phyloP scores from a whole-genome alignment of 2,888 invertebrate species.

The Subacronicta megacephala region DNA sequence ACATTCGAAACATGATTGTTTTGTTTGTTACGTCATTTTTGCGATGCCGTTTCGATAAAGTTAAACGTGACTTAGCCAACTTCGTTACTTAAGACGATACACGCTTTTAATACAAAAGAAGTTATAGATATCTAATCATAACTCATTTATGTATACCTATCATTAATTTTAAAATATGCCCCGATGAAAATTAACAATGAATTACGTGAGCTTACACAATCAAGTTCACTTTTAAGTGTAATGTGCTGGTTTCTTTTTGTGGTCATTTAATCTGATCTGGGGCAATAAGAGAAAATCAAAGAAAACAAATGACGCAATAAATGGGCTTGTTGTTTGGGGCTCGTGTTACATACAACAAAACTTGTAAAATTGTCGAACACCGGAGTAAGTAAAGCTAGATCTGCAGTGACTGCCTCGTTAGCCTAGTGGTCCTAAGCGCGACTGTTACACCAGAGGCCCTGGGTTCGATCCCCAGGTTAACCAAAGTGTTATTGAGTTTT shows the following conservation, averaged over 20 bases:
- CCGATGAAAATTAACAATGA: slow-evolving; percentile 70
- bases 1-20: slow-evolving; percentile 62
- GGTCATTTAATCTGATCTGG: too few species aligned
- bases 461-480: too few species aligned
- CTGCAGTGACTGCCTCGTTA: too few species aligned
- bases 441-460: too few species aligned
- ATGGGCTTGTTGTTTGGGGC: too few species aligned
- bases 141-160: slow-evolving; percentile 78
- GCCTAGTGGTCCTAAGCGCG: too few species aligned
- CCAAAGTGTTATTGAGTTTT: too few species aligned
- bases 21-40: slow-evolving; percentile 74
- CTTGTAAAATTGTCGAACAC: too few species aligned
- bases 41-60: slow-evolving; percentile 77
- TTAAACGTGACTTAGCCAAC: slow-evolving; percentile 83
- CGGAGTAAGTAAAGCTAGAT: too few species aligned
- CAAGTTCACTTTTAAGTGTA: slow-evolving; percentile 13
- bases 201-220: slow-evolving; percentile 33
- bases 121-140: slow-evolving; percentile 75
- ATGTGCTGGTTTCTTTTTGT: neutral
- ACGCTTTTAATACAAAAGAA: slow-evolving; percentile 76
- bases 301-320: too few species aligned
- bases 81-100: slow-evolving; percentile 77
- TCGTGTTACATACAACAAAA: too few species aligned
- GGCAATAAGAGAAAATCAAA: too few species aligned
- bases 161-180: slow-evolving; percentile 77